Conservation (phyloP, 1,140 invertebrate species). For the Platorchestia sp. region DNA sequence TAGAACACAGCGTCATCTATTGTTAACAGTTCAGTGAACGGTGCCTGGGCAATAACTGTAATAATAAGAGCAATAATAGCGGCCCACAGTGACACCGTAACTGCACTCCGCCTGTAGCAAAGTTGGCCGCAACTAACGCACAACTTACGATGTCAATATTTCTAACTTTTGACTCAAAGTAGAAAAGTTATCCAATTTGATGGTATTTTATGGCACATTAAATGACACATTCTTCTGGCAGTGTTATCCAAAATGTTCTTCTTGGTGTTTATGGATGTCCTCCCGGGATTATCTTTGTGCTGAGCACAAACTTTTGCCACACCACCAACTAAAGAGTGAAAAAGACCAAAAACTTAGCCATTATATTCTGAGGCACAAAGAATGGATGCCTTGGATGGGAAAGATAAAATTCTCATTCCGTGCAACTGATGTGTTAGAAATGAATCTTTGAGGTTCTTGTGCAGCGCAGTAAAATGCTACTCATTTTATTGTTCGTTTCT, state of each 20-base stretch:
- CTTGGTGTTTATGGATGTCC: conserved; percentile 15
- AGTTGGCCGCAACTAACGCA: neutral
- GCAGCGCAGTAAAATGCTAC: too few species aligned
- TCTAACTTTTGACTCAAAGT: conserved; percentile 48
- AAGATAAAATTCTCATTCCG: neutral
- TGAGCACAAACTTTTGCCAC: neutral
- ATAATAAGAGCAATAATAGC: conserved; percentile 11
- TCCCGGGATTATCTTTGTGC: neutral
- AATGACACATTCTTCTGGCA: conserved; percentile 48
- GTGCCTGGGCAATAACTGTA: neutral
- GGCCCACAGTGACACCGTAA: neutral
- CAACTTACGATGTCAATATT: conserved; percentile 49
- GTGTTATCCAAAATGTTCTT: conserved; percentile 53
- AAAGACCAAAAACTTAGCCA: neutral
- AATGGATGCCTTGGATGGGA: neutral
- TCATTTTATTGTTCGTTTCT: too few species aligned
- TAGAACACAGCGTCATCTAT: neutral
- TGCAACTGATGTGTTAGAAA: too few species aligned
- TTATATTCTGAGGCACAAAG: neutral
- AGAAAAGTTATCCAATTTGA: conserved; percentile 53
- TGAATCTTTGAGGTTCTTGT: too few species aligned
- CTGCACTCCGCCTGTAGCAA: neutral
- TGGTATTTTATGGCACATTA: conserved; percentile 53
- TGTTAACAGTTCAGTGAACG: neutral
- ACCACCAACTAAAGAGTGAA: neutral